Evolutionary conservation across 2,888 invertebrate species (phyloP), one percentile per base, ranked within the genome.

Genomic region (Gymnoscelis rufifasciata): DNA sequence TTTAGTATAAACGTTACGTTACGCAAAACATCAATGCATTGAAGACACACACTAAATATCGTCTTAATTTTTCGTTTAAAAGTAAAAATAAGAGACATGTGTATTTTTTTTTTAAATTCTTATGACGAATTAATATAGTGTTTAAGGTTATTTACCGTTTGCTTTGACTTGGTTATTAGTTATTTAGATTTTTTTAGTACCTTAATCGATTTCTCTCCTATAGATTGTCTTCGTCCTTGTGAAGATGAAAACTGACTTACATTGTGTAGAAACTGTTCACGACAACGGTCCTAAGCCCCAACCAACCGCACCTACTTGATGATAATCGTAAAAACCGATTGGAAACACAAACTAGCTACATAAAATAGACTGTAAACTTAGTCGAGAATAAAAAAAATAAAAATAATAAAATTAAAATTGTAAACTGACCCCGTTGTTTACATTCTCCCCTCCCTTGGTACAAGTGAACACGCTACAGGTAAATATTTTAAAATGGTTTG

Each of bases 381-480:
- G 35, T 5, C 15, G 24, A 38, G 12, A 26, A 24, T 14, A 47
- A 43, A 54, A 68, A 65, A 73, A 72, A 67, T 60, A 68, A 60
- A 67, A 64, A n/a, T n/a, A n/a, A n/a, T n/a, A n/a, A n/a, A n/a
- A n/a, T n/a, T n/a, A 56, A 68, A 72, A 71, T 68, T 56, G 37
- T 5, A 47, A 42, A 54, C 49, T 47, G 13, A 40, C 10, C 7
- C 5, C 7, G 43, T 30, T 54, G 45, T 45, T 37, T 47, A 27
- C 62, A 56, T 46, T 47, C 55, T 52, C 33, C 40, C 46, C 23
- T 19, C 35, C 43, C 60, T 58, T 61, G 46, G 58, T 62, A 74
- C 77, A 78, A 71, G 62, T 82, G 82, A 83, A 81, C 81, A 82
- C 76, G 64, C 56, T 50, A 36, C 58, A 78, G 83, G 84, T 83